Evolutionary conservation across 2,797 vertebrate genomes (phyloP), one percentile per base, ranked within the genome.

Genomic region (Rhinophrynus dorsalis): DNA sequence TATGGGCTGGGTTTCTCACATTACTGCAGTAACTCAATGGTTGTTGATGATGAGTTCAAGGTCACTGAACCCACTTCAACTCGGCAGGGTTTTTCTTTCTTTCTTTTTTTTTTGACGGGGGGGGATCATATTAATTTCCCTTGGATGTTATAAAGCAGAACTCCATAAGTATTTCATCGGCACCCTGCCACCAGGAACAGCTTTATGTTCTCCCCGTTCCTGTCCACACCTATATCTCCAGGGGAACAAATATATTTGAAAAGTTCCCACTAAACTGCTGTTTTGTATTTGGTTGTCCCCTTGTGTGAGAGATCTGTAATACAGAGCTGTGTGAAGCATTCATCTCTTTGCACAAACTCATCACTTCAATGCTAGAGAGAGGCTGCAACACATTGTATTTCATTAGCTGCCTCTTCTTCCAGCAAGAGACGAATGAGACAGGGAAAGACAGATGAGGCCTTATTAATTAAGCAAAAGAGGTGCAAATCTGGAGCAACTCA

Each of bases 111-210:
- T n/a, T n/a, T n/a, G n/a, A n/a, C n/a, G n/a, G n/a, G n/a, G n/a
- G n/a, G n/a, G n/a, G n/a, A n/a, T n/a, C 18, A 26, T 50, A 73
- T 45, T 73, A 18, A 73, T 73, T 73, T 73, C 62, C 54, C 55
- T 17, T 66, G 69, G 62, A 59, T 73, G 18, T 33, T 60, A 64
- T 59, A 59, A 59, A 59, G 47, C 9, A 51, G 33, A 72, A 23
- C 23, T 48, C 37, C 50, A 48, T 32, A 72, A 58, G 42, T 42
- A 65, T 73, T 58, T 24, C 27, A 27, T 54, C 58, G 17, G 26
- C 35, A 23, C 45, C 48, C 45, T 56, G 47, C 66, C 62, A 73
- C 54, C 69, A 52, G 55, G 17, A 66, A 24, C 24, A 45, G 37
- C 33, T 45, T 73, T 35, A 21, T 32, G 20, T 60, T 35, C 37